Evolutionary conservation across 2,113 vertebrate species (phyloP).

Genomic region (Mirza zaza): DNA sequence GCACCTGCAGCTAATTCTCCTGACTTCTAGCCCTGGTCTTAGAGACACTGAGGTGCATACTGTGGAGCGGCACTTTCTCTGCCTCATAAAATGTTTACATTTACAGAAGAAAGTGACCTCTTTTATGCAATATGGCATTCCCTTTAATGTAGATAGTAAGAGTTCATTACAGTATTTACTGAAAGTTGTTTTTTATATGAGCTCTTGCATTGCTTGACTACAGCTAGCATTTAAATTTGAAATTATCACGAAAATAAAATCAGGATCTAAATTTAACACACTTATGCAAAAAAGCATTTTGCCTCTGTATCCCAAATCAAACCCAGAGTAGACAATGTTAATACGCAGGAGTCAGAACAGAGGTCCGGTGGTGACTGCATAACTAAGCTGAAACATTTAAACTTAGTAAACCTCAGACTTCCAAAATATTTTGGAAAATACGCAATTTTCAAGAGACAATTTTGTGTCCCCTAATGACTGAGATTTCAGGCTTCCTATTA

Average conservation of each 20-base stretch:
- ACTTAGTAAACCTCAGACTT: background rate
- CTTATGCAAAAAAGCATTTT: background rate
- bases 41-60: conserved; percentile 83
- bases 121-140: background rate
- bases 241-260: background rate
- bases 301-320: background rate
- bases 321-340: background rate
- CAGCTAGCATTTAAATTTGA: background rate
- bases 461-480: background rate
- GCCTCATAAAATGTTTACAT: conserved; percentile 73
- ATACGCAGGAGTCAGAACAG: background rate
- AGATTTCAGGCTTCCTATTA: background rate
- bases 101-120: background rate
- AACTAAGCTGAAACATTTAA: background rate
- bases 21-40: conserved; percentile 85
- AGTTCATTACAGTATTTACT: background rate
- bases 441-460: background rate
- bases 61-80: conserved; percentile 71
- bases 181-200: background rate
- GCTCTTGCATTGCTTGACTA: background rate
- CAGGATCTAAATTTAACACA: background rate
- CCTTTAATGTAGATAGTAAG: background rate
- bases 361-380: accelerated
- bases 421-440: background rate
- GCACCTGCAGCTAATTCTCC: conserved; percentile 92